Evolutionary conservation across 2,888 invertebrate genomes (phyloP), one percentile per base, ranked within the genome.

Genomic region (Polymixis flavicincta): DNA sequence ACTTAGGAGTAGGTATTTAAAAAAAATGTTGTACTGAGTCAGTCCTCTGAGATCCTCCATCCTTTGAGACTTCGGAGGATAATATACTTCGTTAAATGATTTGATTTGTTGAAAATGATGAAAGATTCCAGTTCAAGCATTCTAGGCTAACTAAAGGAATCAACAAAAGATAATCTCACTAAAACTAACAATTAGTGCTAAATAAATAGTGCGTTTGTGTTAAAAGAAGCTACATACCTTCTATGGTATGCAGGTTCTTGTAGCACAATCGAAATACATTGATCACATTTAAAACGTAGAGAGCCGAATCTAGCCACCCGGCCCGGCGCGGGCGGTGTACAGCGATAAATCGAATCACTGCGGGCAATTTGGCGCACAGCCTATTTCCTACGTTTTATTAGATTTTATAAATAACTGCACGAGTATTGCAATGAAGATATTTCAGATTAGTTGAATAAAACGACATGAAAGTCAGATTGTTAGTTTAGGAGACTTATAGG

Each of bases 341-440:
- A 52, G 59, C 83, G 67, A 84, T 85, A 85, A 84, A 84, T 84
- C 79, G 79, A 86, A 86, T 84, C 86, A 78, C 80, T 61, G 83
- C 70, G 74, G 72, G 73, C 84, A 84, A 84, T 84, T 84, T 84
- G 84, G 86, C 86, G 68, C 75, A 59, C 74, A 85, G 84, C 84
- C 83, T 84, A 83, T 75, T 83, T 85, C 72, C 83, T 73, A 75
- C 71, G 60, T 78, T 83, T 85, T 86, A 84, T 83, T 83, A 73
- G 79, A 73, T 85, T 84, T 85, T 84, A 68, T 85, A 85, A 84
- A 85, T 83, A 85, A 84, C 75, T 85, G 75, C 86, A 79, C 60
- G 48, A 65, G 67, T 48, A 85, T 71, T 70, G 78, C 86, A 83
- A 74, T 74, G 50, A 73, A 76, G 60, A 82, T 83, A 82, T 82